Conservation (phyloP, 2,113 vertebrate species). For the Pygoscelis adeliae region DNA sequence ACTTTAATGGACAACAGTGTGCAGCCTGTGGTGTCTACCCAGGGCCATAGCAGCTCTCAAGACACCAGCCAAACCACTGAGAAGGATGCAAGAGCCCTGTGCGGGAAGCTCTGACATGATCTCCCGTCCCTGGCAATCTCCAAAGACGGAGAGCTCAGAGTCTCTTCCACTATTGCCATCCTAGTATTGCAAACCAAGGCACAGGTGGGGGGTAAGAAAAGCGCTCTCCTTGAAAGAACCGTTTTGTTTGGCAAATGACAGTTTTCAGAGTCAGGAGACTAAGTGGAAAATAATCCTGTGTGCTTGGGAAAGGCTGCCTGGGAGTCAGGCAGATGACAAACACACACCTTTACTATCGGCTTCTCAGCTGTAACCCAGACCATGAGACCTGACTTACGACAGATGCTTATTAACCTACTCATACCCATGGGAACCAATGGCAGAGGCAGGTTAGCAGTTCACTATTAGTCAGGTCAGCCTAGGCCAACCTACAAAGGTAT, state of each 20-base stretch:
- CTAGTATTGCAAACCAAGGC: not conserved
- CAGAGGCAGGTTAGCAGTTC: not conserved
- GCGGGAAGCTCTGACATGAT: not conserved
- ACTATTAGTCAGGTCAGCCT: not conserved
- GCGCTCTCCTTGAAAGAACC: rapidly evolving
- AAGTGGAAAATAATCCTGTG: not conserved
- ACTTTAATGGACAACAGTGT: not conserved
- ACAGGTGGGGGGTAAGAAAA: rapidly evolving
- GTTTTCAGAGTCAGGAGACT: not conserved
- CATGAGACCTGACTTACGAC: not conserved
- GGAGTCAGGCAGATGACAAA: not conserved
- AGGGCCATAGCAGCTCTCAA: not conserved
- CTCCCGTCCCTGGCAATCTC: rapidly evolving
- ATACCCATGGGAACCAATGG: not conserved
- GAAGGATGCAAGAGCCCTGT: not conserved
- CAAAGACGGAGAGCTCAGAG: not conserved
- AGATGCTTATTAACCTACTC: not conserved
- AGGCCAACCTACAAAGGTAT: not conserved
- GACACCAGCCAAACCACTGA: not conserved
- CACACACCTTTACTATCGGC: not conserved
- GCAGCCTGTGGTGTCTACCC: not conserved
- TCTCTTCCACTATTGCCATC: not conserved
- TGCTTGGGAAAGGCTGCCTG: not conserved
- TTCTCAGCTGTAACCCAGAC: not conserved
- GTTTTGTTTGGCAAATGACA: not conserved